Conservation (phyloP, 2,888 invertebrate species). For the Exocentrus adspersus region DNA sequence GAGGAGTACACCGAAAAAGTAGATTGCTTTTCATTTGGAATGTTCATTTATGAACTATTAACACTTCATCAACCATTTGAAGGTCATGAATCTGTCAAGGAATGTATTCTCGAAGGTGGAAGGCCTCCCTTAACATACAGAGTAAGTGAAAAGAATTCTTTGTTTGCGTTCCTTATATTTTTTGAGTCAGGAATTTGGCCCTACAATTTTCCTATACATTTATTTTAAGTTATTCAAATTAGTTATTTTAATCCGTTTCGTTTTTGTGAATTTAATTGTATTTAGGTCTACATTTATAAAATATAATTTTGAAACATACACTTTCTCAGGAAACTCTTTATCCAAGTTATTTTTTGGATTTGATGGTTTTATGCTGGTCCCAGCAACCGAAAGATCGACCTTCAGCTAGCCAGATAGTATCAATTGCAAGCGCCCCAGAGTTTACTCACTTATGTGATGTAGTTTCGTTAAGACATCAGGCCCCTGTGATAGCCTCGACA, state of each 20-base stretch:
- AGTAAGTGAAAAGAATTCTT: no score
- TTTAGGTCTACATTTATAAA: no score
- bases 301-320: not conserved
- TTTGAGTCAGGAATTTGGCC: no score
- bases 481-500: conserved; percentile 72
- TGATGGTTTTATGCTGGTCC: conserved; percentile 97
- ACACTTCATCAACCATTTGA: conserved; percentile 95
- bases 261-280: no score
- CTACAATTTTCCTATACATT: no score
- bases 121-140: conserved; percentile 88
- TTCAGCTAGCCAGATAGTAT: conserved; percentile 94
- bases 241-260: no score
- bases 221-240: no score
- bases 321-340: conserved; percentile 76
- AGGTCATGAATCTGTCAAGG: conserved; percentile 96
- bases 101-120: conserved; percentile 94
- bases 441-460: conserved; percentile 88
- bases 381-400: conserved; percentile 88
- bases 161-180: no score
- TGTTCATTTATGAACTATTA: conserved; percentile 96
- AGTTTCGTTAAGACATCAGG: conserved; percentile 75
- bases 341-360: conserved; percentile 89
- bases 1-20: conserved; percentile 99
- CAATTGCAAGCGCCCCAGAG: conserved; percentile 91
- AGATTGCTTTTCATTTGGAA: conserved; percentile 98